phyloP scores from a whole-genome alignment of 2,113 vertebrate genomes.

The Climacteris rufus region DNA sequence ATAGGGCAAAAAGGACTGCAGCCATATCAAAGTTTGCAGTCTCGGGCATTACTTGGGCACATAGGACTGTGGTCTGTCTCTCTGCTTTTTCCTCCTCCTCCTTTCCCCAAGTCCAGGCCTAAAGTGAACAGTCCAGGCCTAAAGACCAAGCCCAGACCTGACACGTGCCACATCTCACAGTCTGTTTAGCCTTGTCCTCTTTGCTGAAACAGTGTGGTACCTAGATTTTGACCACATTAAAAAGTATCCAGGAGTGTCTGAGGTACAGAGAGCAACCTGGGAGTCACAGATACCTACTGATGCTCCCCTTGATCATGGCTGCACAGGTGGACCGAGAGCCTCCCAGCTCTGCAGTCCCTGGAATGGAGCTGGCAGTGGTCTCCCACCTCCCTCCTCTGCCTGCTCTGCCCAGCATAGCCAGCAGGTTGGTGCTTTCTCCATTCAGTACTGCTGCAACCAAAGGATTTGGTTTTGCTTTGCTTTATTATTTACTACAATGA shows the following conservation, averaged over 20 bases:
- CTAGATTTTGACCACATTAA: not conserved
- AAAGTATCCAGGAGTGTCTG: not conserved
- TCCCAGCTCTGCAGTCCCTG: not conserved
- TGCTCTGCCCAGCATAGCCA: not conserved
- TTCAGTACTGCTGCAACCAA: not conserved
- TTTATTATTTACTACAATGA: not conserved
- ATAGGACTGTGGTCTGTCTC: not conserved
- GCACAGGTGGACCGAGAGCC: not conserved
- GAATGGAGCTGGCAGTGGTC: not conserved
- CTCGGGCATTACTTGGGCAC: not conserved
- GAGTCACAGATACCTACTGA: fast-evolving
- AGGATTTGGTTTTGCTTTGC: not conserved
- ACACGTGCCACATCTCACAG: not conserved
- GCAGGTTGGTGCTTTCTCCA: not conserved
- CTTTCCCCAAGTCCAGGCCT: too few species aligned
- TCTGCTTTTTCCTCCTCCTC: not conserved
- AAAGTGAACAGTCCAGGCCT: not conserved
- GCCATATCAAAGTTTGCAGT: not conserved
- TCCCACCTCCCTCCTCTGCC: not conserved
- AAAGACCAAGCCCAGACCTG: not conserved
- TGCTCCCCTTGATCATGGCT: fast-evolving
- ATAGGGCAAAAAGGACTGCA: not conserved
- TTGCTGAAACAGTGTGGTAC: fast-evolving
- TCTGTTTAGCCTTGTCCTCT: not conserved
- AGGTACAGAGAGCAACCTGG: not conserved